Evolutionary conservation across 2,888 invertebrate genomes (phyloP).

Genomic region (Imbricaverruca yamaguchii): DNA sequence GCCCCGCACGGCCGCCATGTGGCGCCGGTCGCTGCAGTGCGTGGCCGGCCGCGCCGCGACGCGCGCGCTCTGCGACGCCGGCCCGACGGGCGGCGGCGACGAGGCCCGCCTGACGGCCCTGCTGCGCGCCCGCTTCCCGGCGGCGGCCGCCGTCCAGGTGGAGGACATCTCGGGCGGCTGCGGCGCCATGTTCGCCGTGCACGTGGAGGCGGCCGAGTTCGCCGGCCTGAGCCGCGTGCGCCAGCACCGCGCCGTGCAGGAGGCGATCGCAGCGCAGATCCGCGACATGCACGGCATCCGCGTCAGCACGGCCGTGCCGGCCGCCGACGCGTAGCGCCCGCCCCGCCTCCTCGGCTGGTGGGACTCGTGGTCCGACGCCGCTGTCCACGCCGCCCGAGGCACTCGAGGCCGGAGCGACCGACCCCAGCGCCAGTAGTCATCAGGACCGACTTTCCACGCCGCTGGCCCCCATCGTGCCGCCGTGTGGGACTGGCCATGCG

Average conservation of each 20-base stretch:
- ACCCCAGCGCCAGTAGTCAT: no score
- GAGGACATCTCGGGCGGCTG: conserved; percentile 51
- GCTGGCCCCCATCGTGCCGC: no score
- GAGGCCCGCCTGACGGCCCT: conserved; percentile 24
- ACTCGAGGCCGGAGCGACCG: no score
- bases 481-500: no score
- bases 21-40: not conserved
- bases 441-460: no score
- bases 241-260: conserved; percentile 61
- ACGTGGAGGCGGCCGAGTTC: conserved; percentile 61
- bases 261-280: conserved; percentile 65
- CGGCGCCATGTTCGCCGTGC: conserved; percentile 70
- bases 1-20: not conserved
- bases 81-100: not conserved
- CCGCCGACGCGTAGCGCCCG: not conserved
- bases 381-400: not conserved
- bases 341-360: conserved; percentile 32
- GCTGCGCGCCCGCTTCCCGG: conserved; percentile 28
- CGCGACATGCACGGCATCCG: conserved; percentile 75
- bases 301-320: conserved; percentile 58
- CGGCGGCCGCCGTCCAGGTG: conserved; percentile 28
- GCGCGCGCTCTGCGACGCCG: not conserved
- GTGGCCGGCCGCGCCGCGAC: no score
- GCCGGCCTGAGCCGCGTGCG: conserved; percentile 60
- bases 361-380: conserved; percentile 26